Conservation (phyloP, 1,140 invertebrate species). For the Drosophila nigrodunni region DNA sequence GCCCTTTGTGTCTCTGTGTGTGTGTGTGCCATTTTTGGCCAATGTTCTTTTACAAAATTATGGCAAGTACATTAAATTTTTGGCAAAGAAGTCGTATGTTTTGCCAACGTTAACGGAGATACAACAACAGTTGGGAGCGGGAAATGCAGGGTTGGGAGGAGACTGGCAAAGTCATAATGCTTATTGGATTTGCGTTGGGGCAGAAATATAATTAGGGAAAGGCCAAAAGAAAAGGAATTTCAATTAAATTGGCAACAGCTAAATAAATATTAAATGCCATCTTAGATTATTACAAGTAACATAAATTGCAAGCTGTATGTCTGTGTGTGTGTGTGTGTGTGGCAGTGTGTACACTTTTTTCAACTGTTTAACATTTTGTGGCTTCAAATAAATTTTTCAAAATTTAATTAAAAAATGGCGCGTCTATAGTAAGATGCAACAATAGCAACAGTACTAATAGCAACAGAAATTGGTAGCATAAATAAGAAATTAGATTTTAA, state of each 20-base stretch:
- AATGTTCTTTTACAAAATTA: slow-evolving; percentile 26
- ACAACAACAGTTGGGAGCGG: not conserved
- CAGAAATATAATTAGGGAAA: slow-evolving; percentile 71
- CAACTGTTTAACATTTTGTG: slow-evolving; percentile 27
- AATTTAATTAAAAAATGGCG: slow-evolving; percentile 71
- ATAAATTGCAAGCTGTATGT: slow-evolving; percentile 36
- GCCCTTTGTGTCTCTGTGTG: slow-evolving; percentile 3
- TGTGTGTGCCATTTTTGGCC: slow-evolving; percentile 38
- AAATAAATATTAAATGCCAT: slow-evolving; percentile 42
- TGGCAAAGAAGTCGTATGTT: slow-evolving; percentile 31
- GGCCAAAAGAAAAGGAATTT: slow-evolving; percentile 64
- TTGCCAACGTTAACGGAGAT: slow-evolving; percentile 20
- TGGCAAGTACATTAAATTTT: slow-evolving; percentile 51
- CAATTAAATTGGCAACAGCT: slow-evolving; percentile 68
- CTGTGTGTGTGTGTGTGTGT: not conserved
- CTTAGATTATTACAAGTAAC: slow-evolving; percentile 28
- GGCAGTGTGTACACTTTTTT: not conserved
- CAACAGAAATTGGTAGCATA: slow-evolving; percentile 60
- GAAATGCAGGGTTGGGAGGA: not conserved
- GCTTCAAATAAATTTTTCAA: slow-evolving; percentile 65
- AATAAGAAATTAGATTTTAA: slow-evolving; percentile 79
- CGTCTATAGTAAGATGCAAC: slow-evolving; percentile 10
- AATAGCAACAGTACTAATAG: not conserved
- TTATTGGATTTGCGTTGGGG: slow-evolving; percentile 74
- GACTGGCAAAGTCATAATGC: slow-evolving; percentile 69